A percentile compares a stretch with the other conserved stretches of the same genome.
Conservation (phyloP, 2,113 vertebrate genomes). For the Pristiophorus japonicus region DNA sequence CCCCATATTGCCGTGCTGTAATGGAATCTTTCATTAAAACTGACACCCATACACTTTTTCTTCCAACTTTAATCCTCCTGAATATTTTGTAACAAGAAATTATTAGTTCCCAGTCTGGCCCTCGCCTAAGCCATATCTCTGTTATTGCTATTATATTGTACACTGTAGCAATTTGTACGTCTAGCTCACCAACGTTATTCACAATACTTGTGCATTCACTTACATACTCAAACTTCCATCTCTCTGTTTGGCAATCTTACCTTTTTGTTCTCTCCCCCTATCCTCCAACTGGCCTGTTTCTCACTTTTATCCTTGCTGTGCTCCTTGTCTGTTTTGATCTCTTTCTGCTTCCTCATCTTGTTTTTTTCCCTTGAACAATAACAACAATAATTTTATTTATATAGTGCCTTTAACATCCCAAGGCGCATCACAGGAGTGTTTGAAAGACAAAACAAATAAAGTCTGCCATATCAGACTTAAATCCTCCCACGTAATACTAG, state of each 20-base stretch:
- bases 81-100: slow-evolving; percentile 3
- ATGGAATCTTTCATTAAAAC: not conserved
- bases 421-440: no score
- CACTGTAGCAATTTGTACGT: not conserved
- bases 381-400: no score
- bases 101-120: not conserved
- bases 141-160: not conserved
- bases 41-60: not conserved
- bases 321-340: not conserved
- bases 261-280: not conserved
- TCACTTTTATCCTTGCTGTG: not conserved
- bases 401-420: no score
- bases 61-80: slow-evolving; percentile 6
- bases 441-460: no score
- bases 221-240: not conserved
- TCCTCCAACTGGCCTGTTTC: not conserved
- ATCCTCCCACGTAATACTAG: not conserved
- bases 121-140: not conserved
- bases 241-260: not conserved
- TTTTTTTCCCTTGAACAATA: no score
- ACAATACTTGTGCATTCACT: not conserved
- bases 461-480: not conserved
- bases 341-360: not conserved
- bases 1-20: not conserved
- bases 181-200: not conserved